Conservation (phyloP, 2,797 vertebrate species). For the Thripadectes ignobilis region DNA sequence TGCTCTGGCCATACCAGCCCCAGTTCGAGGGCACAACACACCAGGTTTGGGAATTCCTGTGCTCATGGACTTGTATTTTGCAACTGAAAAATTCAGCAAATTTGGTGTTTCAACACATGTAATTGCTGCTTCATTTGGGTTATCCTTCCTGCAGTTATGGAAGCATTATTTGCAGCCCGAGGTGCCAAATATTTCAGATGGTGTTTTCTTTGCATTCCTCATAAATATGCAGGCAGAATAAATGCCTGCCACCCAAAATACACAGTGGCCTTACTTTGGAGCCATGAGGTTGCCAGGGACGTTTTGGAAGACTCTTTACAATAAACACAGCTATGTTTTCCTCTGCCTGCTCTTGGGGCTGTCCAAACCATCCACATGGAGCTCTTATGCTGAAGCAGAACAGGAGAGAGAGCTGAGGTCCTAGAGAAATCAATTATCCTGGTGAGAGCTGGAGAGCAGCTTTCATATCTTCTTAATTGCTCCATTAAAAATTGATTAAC, state of each 20-base stretch:
- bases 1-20: background rate
- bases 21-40: background rate
- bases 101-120: background rate
- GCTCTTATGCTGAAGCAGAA: slow-evolving; percentile 24
- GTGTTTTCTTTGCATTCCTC: slow-evolving; percentile 11
- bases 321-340: background rate
- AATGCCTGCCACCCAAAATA: background rate
- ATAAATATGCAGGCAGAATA: background rate
- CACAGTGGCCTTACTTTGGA: background rate
- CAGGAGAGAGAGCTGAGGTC: background rate
- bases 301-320: background rate
- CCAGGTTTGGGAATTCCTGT: background rate
- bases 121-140: background rate
- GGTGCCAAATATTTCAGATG: background rate
- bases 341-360: background rate
- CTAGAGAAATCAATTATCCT: slow-evolving; percentile 56
- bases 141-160: background rate
- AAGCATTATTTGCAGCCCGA: background rate
- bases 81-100: background rate
- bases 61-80: background rate
- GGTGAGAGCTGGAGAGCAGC: slow-evolving; percentile 1
- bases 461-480: slow-evolving; percentile 38
- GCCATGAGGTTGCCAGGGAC: background rate
- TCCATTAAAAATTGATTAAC: slow-evolving; percentile 69
- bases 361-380: background rate